A percentile compares a stretch with the other conserved stretches of the same genome.
Conservation (phyloP, 2,888 invertebrate genomes). For the Callyntrura guangdongensis region DNA sequence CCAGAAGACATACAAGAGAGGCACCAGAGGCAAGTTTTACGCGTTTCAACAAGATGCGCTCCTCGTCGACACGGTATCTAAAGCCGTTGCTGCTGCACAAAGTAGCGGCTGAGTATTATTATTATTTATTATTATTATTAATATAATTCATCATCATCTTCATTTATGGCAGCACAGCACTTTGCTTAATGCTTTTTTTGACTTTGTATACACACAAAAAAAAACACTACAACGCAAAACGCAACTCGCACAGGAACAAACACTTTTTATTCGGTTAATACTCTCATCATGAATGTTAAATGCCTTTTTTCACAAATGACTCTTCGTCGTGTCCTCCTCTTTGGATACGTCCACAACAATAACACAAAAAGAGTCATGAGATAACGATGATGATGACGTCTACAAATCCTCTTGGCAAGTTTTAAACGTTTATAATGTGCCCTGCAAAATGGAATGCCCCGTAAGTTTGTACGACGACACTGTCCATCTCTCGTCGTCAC, state of each 20-base stretch:
- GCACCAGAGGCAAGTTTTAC: constrained; percentile 4
- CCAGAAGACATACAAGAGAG: constrained; percentile 4
- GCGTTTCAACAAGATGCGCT: not conserved
- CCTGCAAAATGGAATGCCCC: not conserved
- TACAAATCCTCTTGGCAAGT: not conserved
- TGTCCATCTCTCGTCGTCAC: not conserved
- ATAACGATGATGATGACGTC: constrained; percentile 11
- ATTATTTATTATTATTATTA: not conserved
- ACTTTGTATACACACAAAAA: constrained; percentile 16
- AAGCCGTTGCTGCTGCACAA: constrained; percentile 34
- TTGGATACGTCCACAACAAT: constrained; percentile 12
- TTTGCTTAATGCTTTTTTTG: constrained; percentile 7
- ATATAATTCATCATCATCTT: constrained; percentile 35
- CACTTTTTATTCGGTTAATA: constrained; percentile 51
- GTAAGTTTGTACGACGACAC: not conserved
- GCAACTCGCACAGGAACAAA: constrained; percentile 36
- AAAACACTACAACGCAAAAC: constrained; percentile 13
- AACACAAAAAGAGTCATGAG: constrained; percentile 18
- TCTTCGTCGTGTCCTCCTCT: not conserved
- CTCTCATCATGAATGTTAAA: constrained; percentile 40
- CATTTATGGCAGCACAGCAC: constrained; percentile 44
- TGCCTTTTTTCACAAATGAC: constrained; percentile 48
- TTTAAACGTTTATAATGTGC: constrained; percentile 9
- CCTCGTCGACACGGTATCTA: constrained; percentile 52
- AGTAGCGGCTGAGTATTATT: constrained; percentile 26